Evolutionary conservation across 92 coral and sea anemone genomes (phyloP).

Genomic region (Porites rus): DNA sequence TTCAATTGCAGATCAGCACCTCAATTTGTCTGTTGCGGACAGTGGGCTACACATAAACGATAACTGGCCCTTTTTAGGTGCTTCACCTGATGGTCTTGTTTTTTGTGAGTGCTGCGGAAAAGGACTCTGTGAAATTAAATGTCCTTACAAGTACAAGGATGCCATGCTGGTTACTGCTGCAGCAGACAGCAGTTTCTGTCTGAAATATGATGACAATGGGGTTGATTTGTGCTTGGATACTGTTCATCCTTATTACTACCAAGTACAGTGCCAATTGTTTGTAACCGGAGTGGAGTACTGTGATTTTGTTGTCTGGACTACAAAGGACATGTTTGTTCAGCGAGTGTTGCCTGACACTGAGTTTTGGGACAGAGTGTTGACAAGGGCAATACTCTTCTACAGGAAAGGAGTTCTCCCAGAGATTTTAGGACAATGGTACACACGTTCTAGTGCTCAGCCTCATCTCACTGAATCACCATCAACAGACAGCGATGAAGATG

Average conservation of each 20-base stretch:
- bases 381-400: slow-evolving; percentile 44
- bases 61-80: slow-evolving; percentile 50
- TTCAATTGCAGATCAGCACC: slow-evolving; percentile 46
- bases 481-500: slow-evolving; percentile 16
- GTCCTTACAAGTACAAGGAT: slow-evolving; percentile 62
- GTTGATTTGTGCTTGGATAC: slow-evolving; percentile 5
- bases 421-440: slow-evolving; percentile 43
- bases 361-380: slow-evolving; percentile 37
- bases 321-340: slow-evolving; percentile 36
- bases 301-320: slow-evolving; percentile 41
- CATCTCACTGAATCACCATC: background rate
- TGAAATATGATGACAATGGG: slow-evolving; percentile 28
- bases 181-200: slow-evolving; percentile 24
- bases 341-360: slow-evolving; percentile 55
- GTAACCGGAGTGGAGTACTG: slow-evolving; percentile 58
- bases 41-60: slow-evolving; percentile 55
- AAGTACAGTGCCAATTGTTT: slow-evolving; percentile 65
- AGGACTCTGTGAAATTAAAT: slow-evolving; percentile 62
- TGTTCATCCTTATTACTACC: slow-evolving; percentile 42
- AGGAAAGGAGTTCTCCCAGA: slow-evolving; percentile 57
- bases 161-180: slow-evolving; percentile 30
- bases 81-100: slow-evolving; percentile 67
- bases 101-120: slow-evolving; percentile 60
- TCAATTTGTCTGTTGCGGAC: slow-evolving; percentile 53
- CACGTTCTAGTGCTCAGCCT: slow-evolving; percentile 15